These are phyloP conservation scores for Crematogaster levior DNA, from an alignment of 2,888 invertebrate species.

Conservation along the genomic window DNA sequence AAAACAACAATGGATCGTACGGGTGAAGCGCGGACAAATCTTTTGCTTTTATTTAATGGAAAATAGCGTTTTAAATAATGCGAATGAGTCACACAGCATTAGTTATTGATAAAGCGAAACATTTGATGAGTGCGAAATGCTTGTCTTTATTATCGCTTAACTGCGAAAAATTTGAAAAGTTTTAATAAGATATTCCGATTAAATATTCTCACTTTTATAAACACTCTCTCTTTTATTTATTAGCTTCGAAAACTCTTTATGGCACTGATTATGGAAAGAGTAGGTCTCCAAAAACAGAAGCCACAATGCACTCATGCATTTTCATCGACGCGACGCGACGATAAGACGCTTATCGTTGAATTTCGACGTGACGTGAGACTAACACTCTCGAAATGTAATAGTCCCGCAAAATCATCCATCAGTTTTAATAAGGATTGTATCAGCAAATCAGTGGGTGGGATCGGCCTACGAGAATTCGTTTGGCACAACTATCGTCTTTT, in stretches of 20 bases:
- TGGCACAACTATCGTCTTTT: not conserved
- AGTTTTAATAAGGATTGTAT: constrained; percentile 62
- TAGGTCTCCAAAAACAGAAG: no score
- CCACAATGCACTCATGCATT: constrained; percentile 33
- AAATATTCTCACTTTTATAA: not conserved
- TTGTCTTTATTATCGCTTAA: not conserved
- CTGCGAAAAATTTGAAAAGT: not conserved
- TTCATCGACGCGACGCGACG: constrained; percentile 47
- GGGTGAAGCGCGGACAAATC: constrained; percentile 13
- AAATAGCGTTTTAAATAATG: constrained; percentile 5
- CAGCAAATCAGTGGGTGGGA: constrained; percentile 39
- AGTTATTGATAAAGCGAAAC: not conserved
- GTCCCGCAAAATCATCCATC: constrained; percentile 56
- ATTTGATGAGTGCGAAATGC: not conserved
- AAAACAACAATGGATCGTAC: not conserved
- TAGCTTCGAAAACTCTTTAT: no score
- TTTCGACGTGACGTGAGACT: constrained; percentile 53
- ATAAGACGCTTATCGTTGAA: constrained; percentile 63
- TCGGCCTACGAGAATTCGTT: constrained; percentile 8
- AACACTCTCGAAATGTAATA: constrained; percentile 60
- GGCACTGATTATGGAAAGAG: no score
- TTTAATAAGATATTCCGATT: not conserved
- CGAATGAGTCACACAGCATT: not conserved
- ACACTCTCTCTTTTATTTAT: not conserved
- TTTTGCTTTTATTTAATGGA: constrained; percentile 26